Evolutionary conservation across 2,888 invertebrate genomes (phyloP), one percentile per base, ranked within the genome.

Genomic region (Zhuqinia jingwanae): DNA sequence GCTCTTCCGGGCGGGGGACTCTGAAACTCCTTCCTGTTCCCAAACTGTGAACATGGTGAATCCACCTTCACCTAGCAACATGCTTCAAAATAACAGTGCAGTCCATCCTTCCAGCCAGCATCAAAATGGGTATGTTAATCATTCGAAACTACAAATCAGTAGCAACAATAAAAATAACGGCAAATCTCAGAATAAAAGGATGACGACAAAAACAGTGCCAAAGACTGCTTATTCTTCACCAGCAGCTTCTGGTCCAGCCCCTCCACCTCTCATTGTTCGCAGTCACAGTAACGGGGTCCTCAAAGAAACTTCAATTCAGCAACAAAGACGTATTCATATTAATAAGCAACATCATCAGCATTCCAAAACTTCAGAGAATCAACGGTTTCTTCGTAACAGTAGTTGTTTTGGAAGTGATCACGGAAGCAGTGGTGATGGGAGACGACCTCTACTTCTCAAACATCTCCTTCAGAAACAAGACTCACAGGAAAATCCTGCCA

Each of bases 251-350:
- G 25, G 6, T 22, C 25, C 25, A 20, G 20, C 53, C 5, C 65
- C 36, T 25, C 53, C 76, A 42, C 80, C 79, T 10, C 75, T 85
- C n/a, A 75, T 85, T 25, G 80, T 85, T 0, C 80, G 85, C 10
- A 85, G 80, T 36, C 80, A 20, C 17, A 76, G 85, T 36, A 85
- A 75, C 17, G 85, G 80, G 2, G 65, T 80, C 27, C 63, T 80
- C 8, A 80, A 56, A 25, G 75, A 85, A 27, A 76, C 77, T 22
- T 50, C 79, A 42, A 27, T 82, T 30, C 36, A 36, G 8, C 36
- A 36, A 36, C 36, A 36, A 36, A 13, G 20, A 68, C 45, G 15
- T 22, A 1, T 8, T 70, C 47, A 20, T 47, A 36, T 36, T 45
- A 17, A 42, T 42, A 36, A 30, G 11, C 47, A 73, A 15, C 22